Evolutionary conservation across 2,888 invertebrate species (phyloP), one percentile per base, ranked within the genome.

Genomic region (Drosophila acutilabella): DNA sequence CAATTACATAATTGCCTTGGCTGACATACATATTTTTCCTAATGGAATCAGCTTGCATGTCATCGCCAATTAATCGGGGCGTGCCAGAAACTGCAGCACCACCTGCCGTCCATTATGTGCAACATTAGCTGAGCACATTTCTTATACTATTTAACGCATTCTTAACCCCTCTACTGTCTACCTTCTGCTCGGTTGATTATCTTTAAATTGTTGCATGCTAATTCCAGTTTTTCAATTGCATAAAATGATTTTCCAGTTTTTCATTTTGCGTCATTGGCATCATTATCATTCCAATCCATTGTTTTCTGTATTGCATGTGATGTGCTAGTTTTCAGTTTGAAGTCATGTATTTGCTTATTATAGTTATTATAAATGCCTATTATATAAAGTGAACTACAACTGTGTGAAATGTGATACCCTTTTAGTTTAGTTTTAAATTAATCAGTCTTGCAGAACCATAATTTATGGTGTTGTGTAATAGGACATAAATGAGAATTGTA

Each of bases 1-100:
- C 80, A 82, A 88, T 84, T 88, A 88, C 67, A 79, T 80, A 84
- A 84, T 88, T 85, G 73, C 70, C 57, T 53, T 48, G 60, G 45
- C 71, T 69, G 69, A 42, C 67, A 68, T 13, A 42, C 67, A 68
- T 13, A 68, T 70, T 78, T 58, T 67, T 66, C 41, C 44, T 56
- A 56, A 56, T 77, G 65, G 40, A 51, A 56, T 51, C 59, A 36
- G 57, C 52, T 58, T 73, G 73, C 58, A 66, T 73, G 73, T 72
- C 77, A 64, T 70, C 68, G 56, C 66, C 75, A 78, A 73, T 71
- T 64, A 59, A 53, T 64, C 44, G 59, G 72, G 78, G 64, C 68
- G 81, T 73, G 66, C 38, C 61, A 13, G 54, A 20, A 36, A 13
- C 38, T 53, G 40, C 26, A 54, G 62, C 58, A 66, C 71, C 80